Conservation (phyloP, 2,797 vertebrate species). For the Onychomys leucogaster region DNA sequence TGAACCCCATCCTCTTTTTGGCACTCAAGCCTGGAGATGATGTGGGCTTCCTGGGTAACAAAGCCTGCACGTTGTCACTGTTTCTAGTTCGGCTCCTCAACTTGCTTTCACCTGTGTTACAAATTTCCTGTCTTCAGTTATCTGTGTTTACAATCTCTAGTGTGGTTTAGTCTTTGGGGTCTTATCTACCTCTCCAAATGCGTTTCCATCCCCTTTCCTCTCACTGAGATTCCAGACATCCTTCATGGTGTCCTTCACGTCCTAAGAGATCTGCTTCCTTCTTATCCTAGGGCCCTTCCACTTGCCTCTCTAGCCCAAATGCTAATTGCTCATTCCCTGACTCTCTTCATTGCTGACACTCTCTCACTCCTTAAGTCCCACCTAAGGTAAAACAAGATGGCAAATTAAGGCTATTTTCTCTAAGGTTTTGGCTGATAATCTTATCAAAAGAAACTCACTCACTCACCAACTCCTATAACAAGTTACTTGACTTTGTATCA, state of each 20-base stretch:
- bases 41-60: neutral
- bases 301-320: neutral
- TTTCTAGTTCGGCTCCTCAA: neutral
- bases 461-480: neutral
- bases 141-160: neutral
- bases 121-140: neutral
- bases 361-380: constrained; percentile 9
- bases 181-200: neutral
- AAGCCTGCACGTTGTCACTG: neutral
- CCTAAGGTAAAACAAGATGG: neutral
- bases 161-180: neutral
- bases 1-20: neutral
- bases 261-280: neutral
- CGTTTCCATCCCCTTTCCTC: neutral
- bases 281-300: neutral
- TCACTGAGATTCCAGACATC: neutral
- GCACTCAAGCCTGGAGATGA: neutral
- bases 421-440: neutral
- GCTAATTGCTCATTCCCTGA: neutral
- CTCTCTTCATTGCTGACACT: neutral
- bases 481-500: neutral
- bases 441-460: neutral
- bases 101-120: neutral
- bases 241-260: neutral
- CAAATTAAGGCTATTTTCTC: neutral